phyloP scores from a whole-genome alignment of 37 sponge, comb jelly and placozoan genomes.

The Ephydatia muelleri region DNA sequence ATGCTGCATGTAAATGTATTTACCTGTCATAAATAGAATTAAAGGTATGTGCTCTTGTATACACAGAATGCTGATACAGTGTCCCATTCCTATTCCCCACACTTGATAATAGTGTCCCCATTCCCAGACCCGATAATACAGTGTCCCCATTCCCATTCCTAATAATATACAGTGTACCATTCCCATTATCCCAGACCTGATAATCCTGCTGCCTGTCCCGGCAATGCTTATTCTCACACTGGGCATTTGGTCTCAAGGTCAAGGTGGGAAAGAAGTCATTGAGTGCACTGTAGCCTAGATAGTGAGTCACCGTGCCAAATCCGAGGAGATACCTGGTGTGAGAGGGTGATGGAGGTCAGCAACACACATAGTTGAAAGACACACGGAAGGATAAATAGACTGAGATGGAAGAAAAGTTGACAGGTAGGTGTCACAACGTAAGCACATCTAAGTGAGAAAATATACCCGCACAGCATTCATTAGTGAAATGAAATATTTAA shows the following conservation, averaged over 20 bases:
- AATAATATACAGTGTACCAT: not conserved
- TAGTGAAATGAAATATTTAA: not conserved
- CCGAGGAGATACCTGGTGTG: slow-evolving; percentile 67
- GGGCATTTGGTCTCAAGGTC: slow-evolving; percentile 91
- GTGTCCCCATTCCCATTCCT: not conserved
- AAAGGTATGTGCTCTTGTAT: too few species aligned
- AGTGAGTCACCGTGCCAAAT: slow-evolving; percentile 90
- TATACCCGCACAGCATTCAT: not conserved
- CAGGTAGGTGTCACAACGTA: not conserved
- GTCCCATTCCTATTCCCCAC: not conserved
- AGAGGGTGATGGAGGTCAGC: not conserved
- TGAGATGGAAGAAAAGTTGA: not conserved
- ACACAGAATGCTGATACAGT: too few species aligned
- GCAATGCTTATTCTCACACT: slow-evolving; percentile 83
- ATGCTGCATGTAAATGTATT: too few species aligned
- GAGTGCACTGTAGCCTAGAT: slow-evolving; percentile 95
- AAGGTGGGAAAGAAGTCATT: slow-evolving; percentile 93
- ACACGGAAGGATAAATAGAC: not conserved
- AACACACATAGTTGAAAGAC: not conserved
- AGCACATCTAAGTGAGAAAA: not conserved
- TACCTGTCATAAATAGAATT: too few species aligned
- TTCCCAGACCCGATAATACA: not conserved
- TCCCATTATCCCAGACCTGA: not conserved
- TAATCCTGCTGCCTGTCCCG: slow-evolving; percentile 55
- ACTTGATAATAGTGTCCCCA: not conserved